Evolutionary conservation across 2,888 invertebrate species (phyloP).

Genomic region (Nephrotoma appendiculata): DNA sequence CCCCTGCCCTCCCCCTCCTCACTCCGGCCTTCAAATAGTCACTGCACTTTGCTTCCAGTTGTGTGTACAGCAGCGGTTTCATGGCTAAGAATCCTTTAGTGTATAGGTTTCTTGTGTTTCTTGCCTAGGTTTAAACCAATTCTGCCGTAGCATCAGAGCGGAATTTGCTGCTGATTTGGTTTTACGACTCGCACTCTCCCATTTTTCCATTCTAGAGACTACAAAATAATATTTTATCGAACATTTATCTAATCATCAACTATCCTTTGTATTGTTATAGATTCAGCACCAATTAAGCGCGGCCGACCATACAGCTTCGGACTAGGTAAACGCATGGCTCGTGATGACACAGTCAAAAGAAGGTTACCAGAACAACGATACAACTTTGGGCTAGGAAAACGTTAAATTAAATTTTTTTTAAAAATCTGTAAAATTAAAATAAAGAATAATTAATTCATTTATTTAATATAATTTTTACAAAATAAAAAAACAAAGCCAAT

Average conservation of each 20-base stretch:
- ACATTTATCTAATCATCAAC: neutral
- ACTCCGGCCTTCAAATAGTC: too few relatives aligned
- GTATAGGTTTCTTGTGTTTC: too few relatives aligned
- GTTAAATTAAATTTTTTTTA: constrained; percentile 15
- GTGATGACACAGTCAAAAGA: constrained; percentile 15
- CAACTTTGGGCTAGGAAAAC: constrained; percentile 42
- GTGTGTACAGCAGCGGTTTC: too few relatives aligned
- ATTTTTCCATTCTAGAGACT: too few relatives aligned
- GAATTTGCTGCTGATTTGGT: neutral
- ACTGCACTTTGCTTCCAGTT: too few relatives aligned
- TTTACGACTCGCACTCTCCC: too few relatives aligned
- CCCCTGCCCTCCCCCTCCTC: too few relatives aligned
- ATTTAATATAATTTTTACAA: neutral
- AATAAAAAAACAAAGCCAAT: neutral
- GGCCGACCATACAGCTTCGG: constrained; percentile 51
- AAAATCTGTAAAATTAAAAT: neutral
- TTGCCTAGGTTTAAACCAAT: too few relatives aligned
- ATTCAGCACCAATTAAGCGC: constrained; percentile 30
- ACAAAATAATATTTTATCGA: neutral
- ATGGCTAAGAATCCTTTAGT: too few relatives aligned
- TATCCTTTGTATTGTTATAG: neutral
- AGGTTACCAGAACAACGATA: constrained; percentile 26
- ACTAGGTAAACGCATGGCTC: constrained; percentile 42
- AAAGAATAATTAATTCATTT: neutral
- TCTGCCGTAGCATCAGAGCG: too few relatives aligned